Conservation (phyloP, 2,888 invertebrate species). For the Drosophila mulleri region DNA sequence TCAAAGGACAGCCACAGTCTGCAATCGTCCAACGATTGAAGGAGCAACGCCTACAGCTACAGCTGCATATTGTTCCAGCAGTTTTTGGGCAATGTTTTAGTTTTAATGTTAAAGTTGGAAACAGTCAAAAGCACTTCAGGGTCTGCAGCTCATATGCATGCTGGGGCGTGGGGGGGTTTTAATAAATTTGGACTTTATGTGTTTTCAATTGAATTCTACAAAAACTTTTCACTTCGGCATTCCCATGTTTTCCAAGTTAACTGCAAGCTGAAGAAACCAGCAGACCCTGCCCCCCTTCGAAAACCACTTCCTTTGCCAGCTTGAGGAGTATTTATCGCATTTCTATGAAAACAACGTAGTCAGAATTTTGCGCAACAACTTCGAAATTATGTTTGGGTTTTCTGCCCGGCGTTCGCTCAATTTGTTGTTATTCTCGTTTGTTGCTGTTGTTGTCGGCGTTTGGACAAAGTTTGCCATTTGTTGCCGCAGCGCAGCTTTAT, state of each 20-base stretch:
- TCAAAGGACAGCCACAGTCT: conserved; percentile 27
- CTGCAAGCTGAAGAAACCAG: conserved; percentile 57
- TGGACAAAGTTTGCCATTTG: conserved; percentile 66
- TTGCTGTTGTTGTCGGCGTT: conserved; percentile 22
- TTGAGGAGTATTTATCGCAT: conserved; percentile 73
- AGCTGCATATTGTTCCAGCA: conserved; percentile 58
- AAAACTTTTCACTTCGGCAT: conserved; percentile 77
- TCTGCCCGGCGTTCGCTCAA: conserved; percentile 30
- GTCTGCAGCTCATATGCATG: background rate
- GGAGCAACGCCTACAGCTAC: conserved; percentile 37
- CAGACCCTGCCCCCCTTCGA: conserved; percentile 4
- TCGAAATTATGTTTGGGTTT: conserved; percentile 72
- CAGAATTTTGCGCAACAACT: conserved; percentile 72
- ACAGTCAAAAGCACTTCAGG: conserved; percentile 45
- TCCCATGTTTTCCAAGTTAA: conserved; percentile 79
- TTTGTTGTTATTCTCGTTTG: conserved; percentile 21
- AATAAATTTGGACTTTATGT: conserved; percentile 77
- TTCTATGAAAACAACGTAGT: conserved; percentile 79
- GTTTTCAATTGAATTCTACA: conserved; percentile 74
- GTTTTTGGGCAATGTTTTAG: conserved; percentile 47
- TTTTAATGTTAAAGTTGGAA: conserved; percentile 55
- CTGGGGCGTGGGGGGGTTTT: conserved; percentile 35
- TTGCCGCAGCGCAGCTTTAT: conserved; percentile 67
- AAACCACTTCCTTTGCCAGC: conserved; percentile 53
- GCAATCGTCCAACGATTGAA: conserved; percentile 31